Evolutionary conservation across 2,797 vertebrate species (phyloP), one percentile per base, ranked within the genome.

Genomic region (Mareca strepera): DNA sequence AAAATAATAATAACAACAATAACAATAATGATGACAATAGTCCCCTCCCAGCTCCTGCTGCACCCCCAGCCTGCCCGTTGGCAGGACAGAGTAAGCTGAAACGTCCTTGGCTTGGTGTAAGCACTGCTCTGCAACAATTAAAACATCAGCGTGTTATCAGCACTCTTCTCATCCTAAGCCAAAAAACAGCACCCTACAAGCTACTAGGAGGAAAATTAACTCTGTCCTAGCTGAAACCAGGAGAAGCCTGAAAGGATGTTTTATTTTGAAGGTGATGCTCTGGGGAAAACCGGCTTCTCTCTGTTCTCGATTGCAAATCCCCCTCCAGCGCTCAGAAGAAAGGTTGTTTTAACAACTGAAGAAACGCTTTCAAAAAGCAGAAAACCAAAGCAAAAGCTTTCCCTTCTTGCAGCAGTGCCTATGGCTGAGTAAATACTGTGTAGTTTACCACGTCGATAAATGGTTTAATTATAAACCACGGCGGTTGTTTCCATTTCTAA

Each of bases 371-470:
- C 44, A 14, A 52, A 86, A 77, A 52, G 52, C 69, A 55, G 44
- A 50, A 39, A 86, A 92, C 66, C 60, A 77, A 90, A 88, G 91
- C 35, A 77, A 63, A 67, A 75, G 22, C 79, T 79, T 92, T 70
- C 21, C 21, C 16, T 21, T 75, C 29, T 50, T 84, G 67, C 52
- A 21, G 21, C 80, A 88, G 1, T 39, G 77, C 86, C 83, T 67
- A 16, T 12, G 70, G 80, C 86, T 88, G 43, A 82, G 66, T 20
- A 74, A 86, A 93, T 60, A 63, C 35, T 46, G 4, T 82, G 31
- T 11, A 12, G 77, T 92, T 89, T 31, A 52, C 56, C 10, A 1
- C 33, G 60, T 66, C 41, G 69, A 35, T 53, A 75, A 52, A 79
- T 0, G 1, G 20, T 56, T 87, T 87, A 43, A 67, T 94, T 91